These are phyloP conservation scores for Xenopus laevis DNA, from an alignment of 2,113 vertebrate species.

Conservation along the genomic window DNA sequence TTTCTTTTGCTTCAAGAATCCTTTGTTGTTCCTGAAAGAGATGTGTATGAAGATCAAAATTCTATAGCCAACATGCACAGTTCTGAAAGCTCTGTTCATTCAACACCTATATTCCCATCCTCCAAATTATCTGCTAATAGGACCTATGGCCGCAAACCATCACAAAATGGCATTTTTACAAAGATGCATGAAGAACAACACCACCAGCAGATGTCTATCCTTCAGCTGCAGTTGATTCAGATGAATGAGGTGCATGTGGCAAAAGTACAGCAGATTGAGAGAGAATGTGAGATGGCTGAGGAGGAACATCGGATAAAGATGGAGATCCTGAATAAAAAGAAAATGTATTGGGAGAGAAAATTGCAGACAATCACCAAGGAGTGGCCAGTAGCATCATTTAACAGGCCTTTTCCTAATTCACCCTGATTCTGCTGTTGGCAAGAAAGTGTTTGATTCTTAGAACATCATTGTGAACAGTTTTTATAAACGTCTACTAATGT, in stretches of 20 bases:
- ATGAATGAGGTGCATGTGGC: slow-evolving; percentile 80
- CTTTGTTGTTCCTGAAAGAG: slow-evolving; percentile 72
- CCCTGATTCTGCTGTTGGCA: slow-evolving; percentile 52
- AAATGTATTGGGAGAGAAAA: slow-evolving; percentile 81
- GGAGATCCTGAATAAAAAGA: slow-evolving; percentile 81
- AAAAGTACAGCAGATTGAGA: slow-evolving; percentile 75
- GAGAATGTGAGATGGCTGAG: slow-evolving; percentile 78
- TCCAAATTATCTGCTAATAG: slow-evolving; percentile 71
- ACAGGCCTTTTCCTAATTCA: slow-evolving; percentile 75
- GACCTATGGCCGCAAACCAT: slow-evolving; percentile 72
- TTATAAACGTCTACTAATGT: background rate
- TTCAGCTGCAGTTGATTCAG: slow-evolving; percentile 74
- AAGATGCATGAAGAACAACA: slow-evolving; percentile 79
- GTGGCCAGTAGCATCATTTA: slow-evolving; percentile 76
- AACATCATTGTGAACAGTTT: slow-evolving; percentile 2
- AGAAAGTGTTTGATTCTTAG: slow-evolving; percentile 18
- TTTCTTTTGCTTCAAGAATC: slow-evolving; percentile 57
- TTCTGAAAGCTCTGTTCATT: slow-evolving; percentile 70
- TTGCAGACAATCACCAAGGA: slow-evolving; percentile 76
- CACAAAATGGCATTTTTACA: slow-evolving; percentile 74
- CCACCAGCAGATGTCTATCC: slow-evolving; percentile 77
- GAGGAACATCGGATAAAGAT: slow-evolving; percentile 77
- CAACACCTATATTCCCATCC: slow-evolving; percentile 70
- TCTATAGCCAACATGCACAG: slow-evolving; percentile 71
- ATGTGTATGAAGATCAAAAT: slow-evolving; percentile 73